These are phyloP conservation scores for Enteromius fasciolatus DNA, from an alignment of 2,797 vertebrate species.

Conservation along the genomic window DNA sequence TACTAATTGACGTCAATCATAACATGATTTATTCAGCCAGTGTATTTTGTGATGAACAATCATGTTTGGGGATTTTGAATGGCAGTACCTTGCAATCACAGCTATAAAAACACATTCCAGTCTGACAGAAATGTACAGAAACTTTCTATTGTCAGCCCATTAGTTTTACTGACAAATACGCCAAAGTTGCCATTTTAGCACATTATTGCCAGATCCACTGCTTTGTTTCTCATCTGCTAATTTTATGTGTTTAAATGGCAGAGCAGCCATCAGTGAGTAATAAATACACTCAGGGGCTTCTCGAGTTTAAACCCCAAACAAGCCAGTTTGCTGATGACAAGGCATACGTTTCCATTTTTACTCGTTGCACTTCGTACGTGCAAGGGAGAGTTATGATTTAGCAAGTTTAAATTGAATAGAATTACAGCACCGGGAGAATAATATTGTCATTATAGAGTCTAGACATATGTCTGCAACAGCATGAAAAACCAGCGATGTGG, in stretches of 20 bases:
- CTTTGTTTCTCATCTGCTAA: not conserved
- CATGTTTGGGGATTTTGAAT: conserved; percentile 4
- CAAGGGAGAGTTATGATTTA: conserved; percentile 3
- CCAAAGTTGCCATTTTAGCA: not conserved
- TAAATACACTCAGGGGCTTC: not conserved
- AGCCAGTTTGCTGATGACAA: not conserved
- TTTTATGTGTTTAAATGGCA: not conserved
- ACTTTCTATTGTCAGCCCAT: not conserved
- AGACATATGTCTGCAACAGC: not conserved
- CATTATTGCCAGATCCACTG: not conserved
- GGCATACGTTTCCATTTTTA: not conserved
- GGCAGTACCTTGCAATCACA: conserved; percentile 1
- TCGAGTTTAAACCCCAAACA: not conserved
- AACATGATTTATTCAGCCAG: not conserved
- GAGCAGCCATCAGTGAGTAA: not conserved
- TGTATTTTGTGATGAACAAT: not conserved
- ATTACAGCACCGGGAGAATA: not conserved
- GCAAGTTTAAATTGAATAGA: not conserved
- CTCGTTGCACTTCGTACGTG: not conserved
- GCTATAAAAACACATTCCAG: not conserved
- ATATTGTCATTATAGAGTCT: not conserved
- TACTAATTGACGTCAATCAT: not conserved
- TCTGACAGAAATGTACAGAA: conserved; percentile 3
- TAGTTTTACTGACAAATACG: not conserved
- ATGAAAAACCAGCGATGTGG: not conserved